phyloP scores from a whole-genome alignment of 2,888 invertebrate species.

The Tribolium freemani region DNA sequence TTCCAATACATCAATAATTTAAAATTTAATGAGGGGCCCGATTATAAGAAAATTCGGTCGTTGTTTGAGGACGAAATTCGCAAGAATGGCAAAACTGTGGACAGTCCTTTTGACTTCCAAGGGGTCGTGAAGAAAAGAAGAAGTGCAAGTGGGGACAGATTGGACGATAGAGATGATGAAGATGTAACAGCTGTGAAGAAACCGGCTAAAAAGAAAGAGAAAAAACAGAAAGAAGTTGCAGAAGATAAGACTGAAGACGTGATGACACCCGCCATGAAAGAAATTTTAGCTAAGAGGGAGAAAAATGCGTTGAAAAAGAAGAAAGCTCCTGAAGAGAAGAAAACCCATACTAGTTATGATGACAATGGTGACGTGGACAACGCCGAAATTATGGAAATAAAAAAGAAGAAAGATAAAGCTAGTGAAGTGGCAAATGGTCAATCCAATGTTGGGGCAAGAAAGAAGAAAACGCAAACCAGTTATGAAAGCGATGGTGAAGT shows the following conservation, averaged over 20 bases:
- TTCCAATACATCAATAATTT: conserved; percentile 78
- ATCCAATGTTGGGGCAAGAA: not conserved
- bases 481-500: not conserved
- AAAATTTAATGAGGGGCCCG: conserved; percentile 79
- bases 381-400: no score
- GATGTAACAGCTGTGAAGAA: conserved; percentile 37
- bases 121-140: conserved; percentile 14
- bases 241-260: conserved; percentile 15
- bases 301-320: not conserved
- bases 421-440: no score
- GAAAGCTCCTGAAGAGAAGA: no score
- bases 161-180: conserved; percentile 47
- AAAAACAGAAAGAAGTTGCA: conserved; percentile 3
- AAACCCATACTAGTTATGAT: no score
- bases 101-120: conserved; percentile 74
- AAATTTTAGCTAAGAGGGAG: conserved; percentile 7
- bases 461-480: not conserved
- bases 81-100: conserved; percentile 71
- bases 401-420: no score
- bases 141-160: not conserved
- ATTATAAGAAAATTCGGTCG: conserved; percentile 80
- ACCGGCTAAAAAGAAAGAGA: conserved; percentile 43
- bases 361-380: no score
- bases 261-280: conserved; percentile 30
- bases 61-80: conserved; percentile 78